A percentile compares a stretch with the other conserved stretches of the same genome.
phyloP scores from a whole-genome alignment of 2,888 invertebrate species.

The Drosophila longiperda region DNA sequence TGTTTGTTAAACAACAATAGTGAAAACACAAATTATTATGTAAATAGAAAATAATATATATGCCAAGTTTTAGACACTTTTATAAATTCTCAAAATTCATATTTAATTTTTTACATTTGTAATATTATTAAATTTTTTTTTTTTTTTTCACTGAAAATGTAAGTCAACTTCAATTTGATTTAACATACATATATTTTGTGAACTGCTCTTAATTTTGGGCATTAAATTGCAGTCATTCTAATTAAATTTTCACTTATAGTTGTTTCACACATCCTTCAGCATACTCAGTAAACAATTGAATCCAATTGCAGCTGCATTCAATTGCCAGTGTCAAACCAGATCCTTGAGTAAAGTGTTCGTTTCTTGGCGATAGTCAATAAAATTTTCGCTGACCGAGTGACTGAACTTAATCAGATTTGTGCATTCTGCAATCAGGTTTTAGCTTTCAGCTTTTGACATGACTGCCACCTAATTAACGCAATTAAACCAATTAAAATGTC shows the following conservation, averaged over 20 bases:
- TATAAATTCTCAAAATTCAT: neutral
- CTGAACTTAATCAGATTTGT: slow-evolving; percentile 55
- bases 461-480: slow-evolving; percentile 72
- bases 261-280: neutral
- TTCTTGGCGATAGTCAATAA: slow-evolving; percentile 25
- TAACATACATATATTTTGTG: neutral
- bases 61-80: neutral
- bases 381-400: slow-evolving; percentile 35
- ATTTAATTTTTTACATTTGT: too few species aligned
- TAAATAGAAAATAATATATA: neutral
- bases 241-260: slow-evolving; percentile 6
- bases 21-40: neutral
- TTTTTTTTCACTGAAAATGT: neutral
- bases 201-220: neutral
- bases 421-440: slow-evolving; percentile 20
- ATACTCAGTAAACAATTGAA: slow-evolving; percentile 7
- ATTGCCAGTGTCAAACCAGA: slow-evolving; percentile 6
- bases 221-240: neutral
- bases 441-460: slow-evolving; percentile 21
- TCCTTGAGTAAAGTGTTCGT: slow-evolving; percentile 7
- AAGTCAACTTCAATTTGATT: neutral
- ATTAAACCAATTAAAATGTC: slow-evolving; percentile 80
- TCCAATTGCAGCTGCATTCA: neutral
- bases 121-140: neutral
- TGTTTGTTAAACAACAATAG: neutral